These are phyloP conservation scores for Mechanitis mazaeus DNA, from an alignment of 2,888 invertebrate genomes.

Conservation along the genomic window DNA sequence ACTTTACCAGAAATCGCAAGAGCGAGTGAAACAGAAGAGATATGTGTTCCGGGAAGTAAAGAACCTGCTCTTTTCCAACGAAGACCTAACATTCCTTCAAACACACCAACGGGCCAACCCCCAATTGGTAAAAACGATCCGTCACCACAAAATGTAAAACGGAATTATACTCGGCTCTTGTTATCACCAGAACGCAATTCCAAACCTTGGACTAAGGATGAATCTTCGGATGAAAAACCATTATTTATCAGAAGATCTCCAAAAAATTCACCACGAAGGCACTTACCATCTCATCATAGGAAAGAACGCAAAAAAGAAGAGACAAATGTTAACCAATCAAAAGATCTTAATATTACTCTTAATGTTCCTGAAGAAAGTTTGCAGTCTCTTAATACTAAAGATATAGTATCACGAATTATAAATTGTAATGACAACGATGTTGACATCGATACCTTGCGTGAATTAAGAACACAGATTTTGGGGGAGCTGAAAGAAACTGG, in stretches of 20 bases:
- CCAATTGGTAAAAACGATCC: conserved; percentile 25
- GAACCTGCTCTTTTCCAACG: conserved; percentile 67
- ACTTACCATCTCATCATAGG: conserved; percentile 49
- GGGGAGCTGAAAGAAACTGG: conserved; percentile 68
- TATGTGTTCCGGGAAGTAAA: conserved; percentile 56
- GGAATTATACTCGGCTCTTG: conserved; percentile 60
- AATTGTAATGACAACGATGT: conserved; percentile 65
- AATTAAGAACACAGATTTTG: conserved; percentile 65
- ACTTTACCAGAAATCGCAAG: conserved; percentile 62
- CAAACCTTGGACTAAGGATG: conserved; percentile 37
- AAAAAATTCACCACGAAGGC: conserved; percentile 37
- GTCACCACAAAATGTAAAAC: conserved; percentile 36
- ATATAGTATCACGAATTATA: conserved; percentile 64
- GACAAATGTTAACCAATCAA: conserved; percentile 36
- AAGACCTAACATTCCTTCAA: conserved; percentile 48
- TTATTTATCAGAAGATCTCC: conserved; percentile 52
- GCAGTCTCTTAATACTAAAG: conserved; percentile 58
- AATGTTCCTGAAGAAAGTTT: conserved; percentile 66
- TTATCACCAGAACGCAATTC: conserved; percentile 53
- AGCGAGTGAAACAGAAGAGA: conserved; percentile 50
- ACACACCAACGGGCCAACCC: conserved; percentile 31
- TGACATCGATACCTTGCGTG: conserved; percentile 68
- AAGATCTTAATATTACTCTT: conserved; percentile 63
- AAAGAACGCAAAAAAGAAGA: conserved; percentile 54
- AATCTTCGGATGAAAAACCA: conserved; percentile 37